Conservation (phyloP, 2,888 invertebrate species). For the Leptinotarsa juncta region DNA sequence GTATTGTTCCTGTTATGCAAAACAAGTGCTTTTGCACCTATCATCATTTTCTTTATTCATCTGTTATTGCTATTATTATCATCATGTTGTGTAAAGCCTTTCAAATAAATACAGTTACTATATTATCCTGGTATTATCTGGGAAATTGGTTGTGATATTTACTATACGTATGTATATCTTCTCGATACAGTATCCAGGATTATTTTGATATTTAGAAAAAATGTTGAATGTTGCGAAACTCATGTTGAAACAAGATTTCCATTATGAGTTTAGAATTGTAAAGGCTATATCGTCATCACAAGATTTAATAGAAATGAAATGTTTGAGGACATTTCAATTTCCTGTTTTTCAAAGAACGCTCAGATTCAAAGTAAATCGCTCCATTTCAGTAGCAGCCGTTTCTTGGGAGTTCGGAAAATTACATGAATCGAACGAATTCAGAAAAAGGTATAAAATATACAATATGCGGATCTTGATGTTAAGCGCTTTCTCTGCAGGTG, state of each 20-base stretch:
- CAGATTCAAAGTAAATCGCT: constrained; percentile 17
- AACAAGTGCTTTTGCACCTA: too few species aligned
- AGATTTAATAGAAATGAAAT: not conserved
- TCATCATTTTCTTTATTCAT: too few species aligned
- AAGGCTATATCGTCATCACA: not conserved
- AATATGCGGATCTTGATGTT: constrained; percentile 2
- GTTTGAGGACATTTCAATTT: constrained; percentile 24
- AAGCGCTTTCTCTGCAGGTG: constrained; percentile 2
- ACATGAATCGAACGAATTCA: constrained; percentile 20
- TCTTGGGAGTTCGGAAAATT: constrained; percentile 19
- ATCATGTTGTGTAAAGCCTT: too few species aligned
- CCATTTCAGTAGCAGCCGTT: constrained; percentile 17
- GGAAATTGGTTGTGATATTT: too few species aligned
- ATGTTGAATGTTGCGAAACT: not conserved
- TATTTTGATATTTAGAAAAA: too few species aligned
- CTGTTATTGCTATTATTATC: too few species aligned
- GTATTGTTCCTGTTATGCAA: too few species aligned
- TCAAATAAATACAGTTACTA: too few species aligned
- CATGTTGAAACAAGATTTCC: not conserved
- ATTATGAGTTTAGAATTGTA: not conserved
- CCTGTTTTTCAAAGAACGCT: constrained; percentile 10
- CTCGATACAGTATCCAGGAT: too few species aligned
- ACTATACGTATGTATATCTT: too few species aligned
- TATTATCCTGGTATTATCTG: too few species aligned
- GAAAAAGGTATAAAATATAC: constrained; percentile 13